Evolutionary conservation across 2,113 vertebrate species (phyloP).

Genomic region (Hippocampus mohnikei): DNA sequence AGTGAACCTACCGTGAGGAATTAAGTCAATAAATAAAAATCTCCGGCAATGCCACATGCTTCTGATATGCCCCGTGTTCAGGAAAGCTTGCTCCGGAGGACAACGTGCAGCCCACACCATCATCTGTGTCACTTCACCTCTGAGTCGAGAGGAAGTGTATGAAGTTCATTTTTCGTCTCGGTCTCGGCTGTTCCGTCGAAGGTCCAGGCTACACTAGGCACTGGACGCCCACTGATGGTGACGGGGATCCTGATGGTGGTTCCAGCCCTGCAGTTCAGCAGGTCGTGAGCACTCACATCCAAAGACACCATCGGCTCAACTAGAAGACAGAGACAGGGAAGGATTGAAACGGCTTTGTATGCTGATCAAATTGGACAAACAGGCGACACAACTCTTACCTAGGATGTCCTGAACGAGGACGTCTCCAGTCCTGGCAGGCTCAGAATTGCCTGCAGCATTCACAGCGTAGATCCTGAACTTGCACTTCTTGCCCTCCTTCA

Average conservation of each 20-base stretch:
- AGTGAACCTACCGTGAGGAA: constrained; percentile 66
- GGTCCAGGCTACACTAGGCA: constrained; percentile 89
- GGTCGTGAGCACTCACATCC: constrained; percentile 81
- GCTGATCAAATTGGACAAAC: not conserved
- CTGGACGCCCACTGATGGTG: constrained; percentile 82
- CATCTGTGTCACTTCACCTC: constrained; percentile 69
- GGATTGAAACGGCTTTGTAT: not conserved
- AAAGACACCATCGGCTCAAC: constrained; percentile 85
- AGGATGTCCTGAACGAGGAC: constrained; percentile 85
- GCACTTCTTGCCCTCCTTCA: constrained; percentile 92
- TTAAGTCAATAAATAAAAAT: not conserved
- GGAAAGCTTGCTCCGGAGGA: not conserved
- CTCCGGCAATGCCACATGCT: not conserved
- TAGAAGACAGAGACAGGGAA: constrained; percentile 55
- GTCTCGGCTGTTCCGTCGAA: constrained; percentile 90
- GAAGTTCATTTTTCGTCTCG: constrained; percentile 84
- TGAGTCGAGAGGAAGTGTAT: constrained; percentile 87
- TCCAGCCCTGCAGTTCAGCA: constrained; percentile 82
- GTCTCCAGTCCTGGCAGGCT: constrained; percentile 83
- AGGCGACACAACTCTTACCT: constrained; percentile 68
- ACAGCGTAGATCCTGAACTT: constrained; percentile 92
- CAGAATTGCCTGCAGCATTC: constrained; percentile 90
- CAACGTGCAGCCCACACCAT: not conserved
- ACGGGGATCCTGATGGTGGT: constrained; percentile 84
- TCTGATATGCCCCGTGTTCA: not conserved